Conservation (phyloP, 2,113 vertebrate genomes). For the Plotosus lineatus region DNA sequence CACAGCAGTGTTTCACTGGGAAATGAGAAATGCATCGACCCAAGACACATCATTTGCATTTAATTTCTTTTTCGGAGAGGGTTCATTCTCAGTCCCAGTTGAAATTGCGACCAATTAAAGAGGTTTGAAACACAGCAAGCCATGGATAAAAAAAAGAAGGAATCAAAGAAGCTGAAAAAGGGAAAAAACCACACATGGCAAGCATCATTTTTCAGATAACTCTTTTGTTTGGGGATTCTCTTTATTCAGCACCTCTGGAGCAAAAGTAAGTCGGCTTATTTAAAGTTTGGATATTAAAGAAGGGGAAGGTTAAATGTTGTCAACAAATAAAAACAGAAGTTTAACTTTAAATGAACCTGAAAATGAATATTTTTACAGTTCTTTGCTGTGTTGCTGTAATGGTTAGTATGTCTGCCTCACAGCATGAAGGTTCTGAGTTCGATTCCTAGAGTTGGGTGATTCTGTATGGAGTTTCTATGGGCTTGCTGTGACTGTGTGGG, state of each 20-base stretch:
- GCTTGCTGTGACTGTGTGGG: too few species aligned
- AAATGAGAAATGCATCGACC: conserved; percentile 53
- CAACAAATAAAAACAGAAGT: not conserved
- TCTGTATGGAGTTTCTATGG: too few species aligned
- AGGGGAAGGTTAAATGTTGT: not conserved
- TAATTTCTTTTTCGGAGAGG: conserved; percentile 37
- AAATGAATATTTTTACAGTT: not conserved
- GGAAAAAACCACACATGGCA: not conserved
- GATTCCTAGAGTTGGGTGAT: too few species aligned
- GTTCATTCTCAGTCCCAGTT: conserved; percentile 25
- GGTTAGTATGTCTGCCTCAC: too few species aligned
- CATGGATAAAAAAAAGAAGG: conserved; percentile 32
- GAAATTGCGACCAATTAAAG: conserved; percentile 31
- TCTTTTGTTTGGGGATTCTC: conserved; percentile 7
- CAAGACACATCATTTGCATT: conserved; percentile 45
- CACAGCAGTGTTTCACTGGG: conserved; percentile 29
- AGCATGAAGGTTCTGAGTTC: too few species aligned
- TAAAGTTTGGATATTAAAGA: not conserved
- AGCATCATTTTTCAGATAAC: conserved; percentile 5
- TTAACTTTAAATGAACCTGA: not conserved
- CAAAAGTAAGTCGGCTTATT: not conserved
- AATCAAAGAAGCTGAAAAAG: not conserved
- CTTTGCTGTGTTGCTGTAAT: too few species aligned
- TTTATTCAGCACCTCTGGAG: not conserved
- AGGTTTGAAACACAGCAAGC: conserved; percentile 24